Conservation (phyloP, 2,888 invertebrate species). For the Meteorus colon region DNA sequence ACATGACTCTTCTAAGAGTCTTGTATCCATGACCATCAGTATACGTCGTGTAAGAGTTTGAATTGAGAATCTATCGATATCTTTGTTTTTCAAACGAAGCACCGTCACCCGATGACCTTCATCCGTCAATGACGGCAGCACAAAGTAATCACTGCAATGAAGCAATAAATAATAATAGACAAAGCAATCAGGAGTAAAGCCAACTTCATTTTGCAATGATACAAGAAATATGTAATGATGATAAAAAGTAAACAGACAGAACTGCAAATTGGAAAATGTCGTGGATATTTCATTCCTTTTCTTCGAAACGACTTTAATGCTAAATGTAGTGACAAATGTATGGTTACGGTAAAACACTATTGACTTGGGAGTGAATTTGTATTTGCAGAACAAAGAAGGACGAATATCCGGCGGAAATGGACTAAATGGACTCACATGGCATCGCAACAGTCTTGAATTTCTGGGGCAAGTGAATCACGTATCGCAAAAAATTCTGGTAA, state of each 20-base stretch:
- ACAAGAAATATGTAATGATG: neutral
- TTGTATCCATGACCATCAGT: slow-evolving; percentile 69
- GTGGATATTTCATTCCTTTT: neutral
- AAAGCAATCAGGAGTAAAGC: slow-evolving; percentile 2
- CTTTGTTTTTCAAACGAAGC: slow-evolving; percentile 61
- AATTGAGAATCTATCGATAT: slow-evolving; percentile 66
- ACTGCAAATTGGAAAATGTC: neutral
- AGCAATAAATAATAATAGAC: slow-evolving; percentile 19
- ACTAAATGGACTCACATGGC: slow-evolving; percentile 58
- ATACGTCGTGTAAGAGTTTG: slow-evolving; percentile 64
- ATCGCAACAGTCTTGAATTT: slow-evolving; percentile 65
- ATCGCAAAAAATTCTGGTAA: slow-evolving; percentile 69
- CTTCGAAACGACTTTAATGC: neutral
- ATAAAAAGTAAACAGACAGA: neutral
- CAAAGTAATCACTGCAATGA: slow-evolving; percentile 65
- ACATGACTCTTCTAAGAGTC: slow-evolving; percentile 67
- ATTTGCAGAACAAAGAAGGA: slow-evolving; percentile 3
- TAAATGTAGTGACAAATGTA: neutral
- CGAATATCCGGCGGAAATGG: slow-evolving; percentile 10
- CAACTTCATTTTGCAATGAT: slow-evolving; percentile 11
- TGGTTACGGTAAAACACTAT: neutral
- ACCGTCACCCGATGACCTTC: slow-evolving; percentile 70
- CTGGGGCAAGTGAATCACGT: slow-evolving; percentile 67
- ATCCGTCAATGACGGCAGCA: slow-evolving; percentile 67
- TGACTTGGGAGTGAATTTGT: neutral